Base-by-base conservation (phyloP, 2,797 vertebrate genomes). In the Falco novaeseelandiae region DNA sequence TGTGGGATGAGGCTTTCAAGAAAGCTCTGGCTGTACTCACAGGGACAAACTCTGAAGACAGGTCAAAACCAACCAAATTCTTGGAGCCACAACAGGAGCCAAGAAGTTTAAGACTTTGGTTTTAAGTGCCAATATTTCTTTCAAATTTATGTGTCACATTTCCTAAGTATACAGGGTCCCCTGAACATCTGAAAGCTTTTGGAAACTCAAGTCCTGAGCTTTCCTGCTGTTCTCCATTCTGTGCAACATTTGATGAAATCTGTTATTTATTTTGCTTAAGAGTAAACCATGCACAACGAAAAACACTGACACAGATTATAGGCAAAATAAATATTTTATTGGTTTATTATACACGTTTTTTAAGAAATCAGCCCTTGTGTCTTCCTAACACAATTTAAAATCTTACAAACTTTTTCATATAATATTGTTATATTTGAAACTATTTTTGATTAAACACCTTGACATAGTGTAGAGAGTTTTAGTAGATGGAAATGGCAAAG, bases 311-410 rank as follows among this genome's bases (percentile, higher is more conserved):
- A 83, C 69, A 77, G 93, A 74, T 96, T 96, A 71, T 99, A 99
- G 97, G 98, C 97, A 99, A 99, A 99, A 99, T 99, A 99, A 99
- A 99, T 99, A 99, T 98, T 99, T 99, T 99, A 99, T 99, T 99
- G 98, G 98, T 99, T 98, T 98, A 98, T 98, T 98, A 97, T 96
- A 96, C 96, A 96, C 44, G 51, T 95, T 87, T 94, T 97, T 36
- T 97, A 96, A 98, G 98, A 98, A 98, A 98, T 98, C 98, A 98
- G 98, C 98, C 98, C 98, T 99, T 98, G 98, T 98, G 97, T 98
- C 98, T 97, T 98, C 98, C 98, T 98, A 97, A 98, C 90, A 98
- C 93, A 97, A 97, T 96, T 97, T 95, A 89, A 98, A 98, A 97
- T 63, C 88, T 98, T 97, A 96, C 92, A 97, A 94, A 93, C 78